phyloP scores from a whole-genome alignment of 1,140 invertebrate genomes.

The Orchesella cincta region DNA sequence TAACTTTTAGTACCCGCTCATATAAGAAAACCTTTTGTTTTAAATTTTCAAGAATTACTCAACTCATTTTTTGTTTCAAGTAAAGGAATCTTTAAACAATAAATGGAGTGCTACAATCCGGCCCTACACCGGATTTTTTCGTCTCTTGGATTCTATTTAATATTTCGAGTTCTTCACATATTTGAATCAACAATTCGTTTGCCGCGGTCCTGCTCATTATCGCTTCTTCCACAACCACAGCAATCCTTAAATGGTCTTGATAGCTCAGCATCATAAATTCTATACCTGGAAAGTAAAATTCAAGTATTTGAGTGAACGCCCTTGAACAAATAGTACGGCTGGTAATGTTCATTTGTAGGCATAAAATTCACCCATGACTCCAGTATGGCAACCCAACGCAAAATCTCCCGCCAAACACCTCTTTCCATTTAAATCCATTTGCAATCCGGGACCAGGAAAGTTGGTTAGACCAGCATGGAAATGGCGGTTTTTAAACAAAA shows the following conservation, averaged over 20 bases:
- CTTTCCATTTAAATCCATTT: background rate
- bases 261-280: conserved; percentile 7
- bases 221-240: background rate
- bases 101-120: no score
- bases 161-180: no score
- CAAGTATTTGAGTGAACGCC: background rate
- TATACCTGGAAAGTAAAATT: background rate
- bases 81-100: no score
- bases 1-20: no score
- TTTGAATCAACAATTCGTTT: background rate
- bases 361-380: background rate
- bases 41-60: no score
- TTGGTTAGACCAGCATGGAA: background rate
- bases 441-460: background rate
- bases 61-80: no score
- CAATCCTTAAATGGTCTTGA: background rate
- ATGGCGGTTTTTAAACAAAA: background rate
- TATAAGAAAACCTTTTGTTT: no score
- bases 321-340: background rate
- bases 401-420: background rate
- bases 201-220: background rate
- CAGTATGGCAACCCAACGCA: background rate
- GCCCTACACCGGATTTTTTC: no score
- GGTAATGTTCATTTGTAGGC: background rate
- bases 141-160: no score